Conservation (phyloP, 1,140 invertebrate species). For the Nebria ingens region DNA sequence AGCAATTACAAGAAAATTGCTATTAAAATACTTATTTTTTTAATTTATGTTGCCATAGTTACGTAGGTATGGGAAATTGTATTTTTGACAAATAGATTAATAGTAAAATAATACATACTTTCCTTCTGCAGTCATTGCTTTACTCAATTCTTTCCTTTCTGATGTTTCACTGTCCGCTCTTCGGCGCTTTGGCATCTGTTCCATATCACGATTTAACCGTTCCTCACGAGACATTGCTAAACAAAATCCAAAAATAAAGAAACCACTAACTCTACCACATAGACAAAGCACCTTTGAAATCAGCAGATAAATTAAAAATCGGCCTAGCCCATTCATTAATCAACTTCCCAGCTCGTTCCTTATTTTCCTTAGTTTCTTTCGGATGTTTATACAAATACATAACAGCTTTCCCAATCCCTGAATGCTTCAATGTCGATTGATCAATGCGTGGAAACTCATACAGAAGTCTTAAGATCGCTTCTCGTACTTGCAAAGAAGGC, state of each 20-base stretch:
- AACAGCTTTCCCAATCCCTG: slow-evolving; percentile 94
- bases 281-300: slow-evolving; percentile 66
- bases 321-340: slow-evolving; percentile 96
- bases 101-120: slow-evolving; percentile 23
- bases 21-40: too few relatives aligned
- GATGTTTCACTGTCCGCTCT: slow-evolving; percentile 46
- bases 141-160: slow-evolving; percentile 32
- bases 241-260: slow-evolving; percentile 15
- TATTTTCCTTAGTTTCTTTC: slow-evolving; percentile 91
- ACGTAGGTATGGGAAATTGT: too few relatives aligned
- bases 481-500: slow-evolving; percentile 84
- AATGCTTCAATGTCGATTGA: slow-evolving; percentile 82
- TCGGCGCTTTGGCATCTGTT: slow-evolving; percentile 58
- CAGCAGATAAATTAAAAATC: slow-evolving; percentile 91
- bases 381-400: slow-evolving; percentile 99
- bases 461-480: slow-evolving; percentile 78
- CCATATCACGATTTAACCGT: slow-evolving; percentile 80
- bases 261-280: neutral
- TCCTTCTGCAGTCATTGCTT: slow-evolving; percentile 30
- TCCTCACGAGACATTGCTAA: slow-evolving; percentile 72
- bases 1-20: too few relatives aligned
- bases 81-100: too few relatives aligned
- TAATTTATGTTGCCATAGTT: too few relatives aligned
- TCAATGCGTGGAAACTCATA: slow-evolving; percentile 86
- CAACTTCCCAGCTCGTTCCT: slow-evolving; percentile 77